phyloP scores from a whole-genome alignment of 2,888 invertebrate species.

The Apodemia hepburni region DNA sequence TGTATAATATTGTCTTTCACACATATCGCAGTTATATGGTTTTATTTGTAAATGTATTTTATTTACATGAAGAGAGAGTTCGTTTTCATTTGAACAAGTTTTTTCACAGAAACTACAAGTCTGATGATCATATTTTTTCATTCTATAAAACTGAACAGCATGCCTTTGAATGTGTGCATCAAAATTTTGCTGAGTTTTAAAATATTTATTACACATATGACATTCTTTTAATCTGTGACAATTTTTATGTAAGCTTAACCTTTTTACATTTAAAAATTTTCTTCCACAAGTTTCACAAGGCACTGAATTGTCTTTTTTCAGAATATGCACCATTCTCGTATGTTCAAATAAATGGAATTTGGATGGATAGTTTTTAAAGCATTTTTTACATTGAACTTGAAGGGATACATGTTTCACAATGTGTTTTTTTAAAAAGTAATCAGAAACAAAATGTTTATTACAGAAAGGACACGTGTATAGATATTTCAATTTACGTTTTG shows the following conservation, averaged over 20 bases:
- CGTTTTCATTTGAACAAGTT: conserved; percentile 52
- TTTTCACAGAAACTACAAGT: conserved; percentile 69
- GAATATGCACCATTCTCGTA: conserved; percentile 49
- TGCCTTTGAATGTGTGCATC: conserved; percentile 57
- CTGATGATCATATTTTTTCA: conserved; percentile 29
- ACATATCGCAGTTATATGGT: conserved; percentile 68
- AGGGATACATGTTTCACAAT: conserved; percentile 48
- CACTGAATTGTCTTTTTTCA: conserved; percentile 36
- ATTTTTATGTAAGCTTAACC: conserved; percentile 44
- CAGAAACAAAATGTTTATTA: conserved; percentile 59
- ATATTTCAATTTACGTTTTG: conserved; percentile 29
- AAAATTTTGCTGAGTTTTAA: conserved; percentile 43
- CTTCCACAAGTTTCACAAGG: conserved; percentile 53
- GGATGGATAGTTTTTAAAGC: conserved; percentile 45
- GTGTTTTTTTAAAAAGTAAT: conserved; percentile 59
- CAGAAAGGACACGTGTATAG: conserved; percentile 58
- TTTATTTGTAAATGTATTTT: conserved; percentile 68
- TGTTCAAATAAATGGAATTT: conserved; percentile 63
- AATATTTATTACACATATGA: conserved; percentile 52
- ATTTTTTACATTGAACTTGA: conserved; percentile 44
- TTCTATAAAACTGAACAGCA: conserved; percentile 20
- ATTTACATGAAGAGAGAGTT: conserved; percentile 63
- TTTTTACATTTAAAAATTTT: conserved; percentile 39
- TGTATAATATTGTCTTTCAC: conserved; percentile 61
- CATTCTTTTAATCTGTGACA: conserved; percentile 48